Evolutionary conservation across 1,140 invertebrate genomes (phyloP), one percentile per base, ranked within the genome.

Genomic region (Rhagoletis pomonella): DNA sequence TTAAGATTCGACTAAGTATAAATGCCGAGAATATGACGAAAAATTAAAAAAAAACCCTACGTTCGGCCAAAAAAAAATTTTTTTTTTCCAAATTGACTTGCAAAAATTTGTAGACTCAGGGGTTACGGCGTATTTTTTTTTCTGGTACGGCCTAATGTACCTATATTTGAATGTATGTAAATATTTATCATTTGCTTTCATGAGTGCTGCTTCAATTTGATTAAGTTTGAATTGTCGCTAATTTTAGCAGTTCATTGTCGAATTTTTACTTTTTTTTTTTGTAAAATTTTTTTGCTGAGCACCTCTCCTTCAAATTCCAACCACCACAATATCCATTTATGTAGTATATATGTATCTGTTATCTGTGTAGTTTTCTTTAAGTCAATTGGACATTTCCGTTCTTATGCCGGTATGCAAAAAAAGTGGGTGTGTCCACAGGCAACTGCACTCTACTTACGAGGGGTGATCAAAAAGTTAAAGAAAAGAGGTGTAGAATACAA

Each of bases 371-470:
- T 55, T 81, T 81, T 50, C 73, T 58, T 81, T 44, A 55, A 81
- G 73, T 81, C 73, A 81, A 81, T 81, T 81, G 73, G 19, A 81
- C 47, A 55, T 55, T 81, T 81, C 73, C 73, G 73, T 29, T 81
- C 42, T 6, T 55, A 14, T 81, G 29, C 55, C 44, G 73, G 73
- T 58, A 29, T 81, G 73, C 12, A 47, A 81, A 81, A 81, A 55
- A 81, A 81, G 47, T 81, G 19, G 73, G 73, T 55, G 73, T 81
- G 73, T 81, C 50, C 12, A 10, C 50, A 81, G 47, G 17, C 12
- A 62, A 4, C 60, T 14, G n/a, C 1, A 62, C 60, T 7, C 1
- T 55, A 55, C 50, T 55, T 55, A 10, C 50, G 10, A 29, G 29
- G 29, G 29, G 29, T 29, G 29, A 29, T 29, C 29, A 29, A 29